phyloP scores from a whole-genome alignment of 2,888 invertebrate genomes.

The Aradus depressus region DNA sequence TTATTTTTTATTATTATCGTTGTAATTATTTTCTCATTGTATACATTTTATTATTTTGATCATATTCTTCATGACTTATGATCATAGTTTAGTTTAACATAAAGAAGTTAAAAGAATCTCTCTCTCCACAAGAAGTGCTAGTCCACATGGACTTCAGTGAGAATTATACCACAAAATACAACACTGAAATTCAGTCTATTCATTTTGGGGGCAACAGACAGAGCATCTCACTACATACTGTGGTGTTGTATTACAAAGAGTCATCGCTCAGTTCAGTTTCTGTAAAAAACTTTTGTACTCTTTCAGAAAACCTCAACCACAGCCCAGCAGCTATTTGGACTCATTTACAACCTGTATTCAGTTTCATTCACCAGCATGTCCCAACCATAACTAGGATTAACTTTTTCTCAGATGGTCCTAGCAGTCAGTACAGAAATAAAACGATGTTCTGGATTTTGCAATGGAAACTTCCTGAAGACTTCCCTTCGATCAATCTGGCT shows the following conservation, averaged over 20 bases:
- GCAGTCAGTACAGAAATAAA: conserved; percentile 36
- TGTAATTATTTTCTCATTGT: too few species aligned
- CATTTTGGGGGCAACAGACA: conserved; percentile 35
- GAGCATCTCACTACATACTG: conserved; percentile 36
- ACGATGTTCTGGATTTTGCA: conserved; percentile 36
- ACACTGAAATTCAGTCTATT: conserved; percentile 35
- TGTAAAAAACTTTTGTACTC: conserved; percentile 29
- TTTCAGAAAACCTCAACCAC: conserved; percentile 34
- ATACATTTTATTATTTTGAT: too few species aligned
- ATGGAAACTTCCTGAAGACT: too few species aligned
- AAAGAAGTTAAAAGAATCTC: conserved; percentile 24
- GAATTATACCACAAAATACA: conserved; percentile 35
- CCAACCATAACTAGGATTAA: conserved; percentile 25
- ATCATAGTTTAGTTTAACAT: too few species aligned
- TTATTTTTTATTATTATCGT: too few species aligned
- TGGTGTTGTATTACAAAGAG: conserved; percentile 32
- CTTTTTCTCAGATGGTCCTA: conserved; percentile 36
- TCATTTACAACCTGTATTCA: conserved; percentile 34
- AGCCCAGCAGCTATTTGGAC: conserved; percentile 36
- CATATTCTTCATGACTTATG: too few species aligned
- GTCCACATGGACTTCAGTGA: conserved; percentile 35
- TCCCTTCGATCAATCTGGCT: too few species aligned
- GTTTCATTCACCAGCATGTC: conserved; percentile 14
- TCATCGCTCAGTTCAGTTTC: neutral
- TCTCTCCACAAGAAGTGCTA: conserved; percentile 27